Evolutionary conservation across 2,797 vertebrate genomes (phyloP), one percentile per base, ranked within the genome.

Genomic region (Sciurus carolinensis): DNA sequence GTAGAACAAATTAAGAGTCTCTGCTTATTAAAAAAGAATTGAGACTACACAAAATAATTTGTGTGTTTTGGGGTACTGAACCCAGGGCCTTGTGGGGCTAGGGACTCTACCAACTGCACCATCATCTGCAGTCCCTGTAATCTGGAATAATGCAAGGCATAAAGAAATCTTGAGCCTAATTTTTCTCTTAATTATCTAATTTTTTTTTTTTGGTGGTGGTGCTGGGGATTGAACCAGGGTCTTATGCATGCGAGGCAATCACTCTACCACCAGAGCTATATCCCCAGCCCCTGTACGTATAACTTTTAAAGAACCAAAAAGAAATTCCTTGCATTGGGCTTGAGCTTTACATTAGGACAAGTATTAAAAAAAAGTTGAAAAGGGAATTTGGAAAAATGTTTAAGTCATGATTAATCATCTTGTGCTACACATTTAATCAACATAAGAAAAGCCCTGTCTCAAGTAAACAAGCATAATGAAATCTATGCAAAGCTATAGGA

Each of bases 261-360:
- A 39, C 4, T 39, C 39, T 39, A 39, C 39, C 39, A 39, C 39
- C 39, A 3, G 39, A 39, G 39, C 39, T 39, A 39, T 39, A 39
- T 39, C 39, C 39, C 39, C 39, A 39, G 39, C 39, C 39, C 39
- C 39, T 39, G 39, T 39, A 52, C 13, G 50, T 52, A 73, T 28
- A 88, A 87, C 71, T 96, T 96, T 76, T 47, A 81, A 81, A 91
- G 42, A 84, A 87, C 30, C 30, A 81, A 64, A 84, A 93, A 50
- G 26, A 90, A 93, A 91, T 90, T 80, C 57, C 33, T 5, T 67
- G 12, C 44, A 62, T 12, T 44, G 30, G 20, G 62, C 17, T 39
- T 93, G 47, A 93, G 54, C 8, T 91, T 66, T 67, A 30, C 76
- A 36, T 87, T 47, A 47, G 9, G 44, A 47, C 44, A 47, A 47